Conservation (phyloP, 2,113 vertebrate genomes). For the Clarias gariepinus region DNA sequence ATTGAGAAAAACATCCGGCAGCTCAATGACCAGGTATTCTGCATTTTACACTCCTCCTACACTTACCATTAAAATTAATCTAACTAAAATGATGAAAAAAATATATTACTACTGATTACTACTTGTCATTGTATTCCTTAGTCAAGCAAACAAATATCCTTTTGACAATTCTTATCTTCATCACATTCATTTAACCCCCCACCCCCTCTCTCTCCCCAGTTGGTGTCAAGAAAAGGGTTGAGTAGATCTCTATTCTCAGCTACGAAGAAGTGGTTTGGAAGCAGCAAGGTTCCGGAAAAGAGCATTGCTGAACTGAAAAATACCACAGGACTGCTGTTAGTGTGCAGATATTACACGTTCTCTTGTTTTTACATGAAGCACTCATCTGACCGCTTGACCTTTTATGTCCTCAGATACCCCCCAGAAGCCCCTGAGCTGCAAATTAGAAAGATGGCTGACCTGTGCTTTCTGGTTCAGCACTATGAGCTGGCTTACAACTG, state of each 20-base stretch:
- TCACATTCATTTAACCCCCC: neutral
- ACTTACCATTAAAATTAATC: neutral
- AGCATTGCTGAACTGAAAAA: slow-evolving; percentile 90
- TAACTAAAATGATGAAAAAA: neutral
- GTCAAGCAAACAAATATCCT: neutral
- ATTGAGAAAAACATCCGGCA: slow-evolving; percentile 96
- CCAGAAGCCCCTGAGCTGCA: slow-evolving; percentile 97
- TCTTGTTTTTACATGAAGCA: neutral
- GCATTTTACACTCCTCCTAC: neutral
- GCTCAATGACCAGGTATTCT: slow-evolving; percentile 93
- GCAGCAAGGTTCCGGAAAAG: slow-evolving; percentile 95
- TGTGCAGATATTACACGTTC: slow-evolving; percentile 27
- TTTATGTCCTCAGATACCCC: slow-evolving; percentile 80
- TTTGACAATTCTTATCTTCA: neutral
- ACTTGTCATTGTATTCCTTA: neutral
- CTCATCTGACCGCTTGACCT: slow-evolving; percentile 3
- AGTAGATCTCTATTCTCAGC: slow-evolving; percentile 95
- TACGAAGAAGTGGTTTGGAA: slow-evolving; percentile 98
- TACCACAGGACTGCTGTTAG: slow-evolving; percentile 91
- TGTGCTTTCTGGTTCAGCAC: slow-evolving; percentile 97
- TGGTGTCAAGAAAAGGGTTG: slow-evolving; percentile 95
- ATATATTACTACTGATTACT: neutral
- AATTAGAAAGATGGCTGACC: slow-evolving; percentile 97
- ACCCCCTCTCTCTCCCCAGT: slow-evolving; percentile 62
- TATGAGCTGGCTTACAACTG: slow-evolving; percentile 97